A percentile compares a stretch with the other conserved stretches of the same genome.
Conservation (phyloP, 2,888 invertebrate genomes). For the Cynaeus angustus region DNA sequence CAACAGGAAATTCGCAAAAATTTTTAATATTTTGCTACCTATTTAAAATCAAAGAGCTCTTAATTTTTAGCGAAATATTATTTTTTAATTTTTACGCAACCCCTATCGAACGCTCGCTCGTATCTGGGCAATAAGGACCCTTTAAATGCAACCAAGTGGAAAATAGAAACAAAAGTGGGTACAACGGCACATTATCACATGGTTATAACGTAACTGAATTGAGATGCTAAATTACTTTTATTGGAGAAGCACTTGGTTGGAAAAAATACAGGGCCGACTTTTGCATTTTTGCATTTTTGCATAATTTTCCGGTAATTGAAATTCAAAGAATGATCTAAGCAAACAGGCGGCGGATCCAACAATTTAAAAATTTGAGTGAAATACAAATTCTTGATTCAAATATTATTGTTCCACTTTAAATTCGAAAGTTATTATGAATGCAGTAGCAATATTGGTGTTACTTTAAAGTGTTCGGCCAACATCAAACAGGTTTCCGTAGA, state of each 20-base stretch:
- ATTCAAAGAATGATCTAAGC: too few relatives aligned
- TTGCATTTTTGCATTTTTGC: too few relatives aligned
- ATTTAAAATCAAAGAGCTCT: constrained; percentile 57
- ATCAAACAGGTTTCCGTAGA: too few relatives aligned
- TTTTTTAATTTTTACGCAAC: constrained; percentile 61
- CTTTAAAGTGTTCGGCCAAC: too few relatives aligned
- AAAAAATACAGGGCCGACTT: too few relatives aligned
- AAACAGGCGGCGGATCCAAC: too few relatives aligned
- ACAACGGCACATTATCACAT: constrained; percentile 30
- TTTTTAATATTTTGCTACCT: constrained; percentile 54
- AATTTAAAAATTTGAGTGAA: too few relatives aligned
- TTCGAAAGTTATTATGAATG: too few relatives aligned
- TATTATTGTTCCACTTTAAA: too few relatives aligned
- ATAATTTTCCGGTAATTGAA: too few relatives aligned
- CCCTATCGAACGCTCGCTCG: constrained; percentile 54
- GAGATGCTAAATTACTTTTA: constrained; percentile 10
- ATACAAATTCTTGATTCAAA: too few relatives aligned
- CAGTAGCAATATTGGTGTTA: too few relatives aligned
- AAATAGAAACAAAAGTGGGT: constrained; percentile 65
- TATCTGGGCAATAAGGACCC: constrained; percentile 58
- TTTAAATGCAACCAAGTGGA: constrained; percentile 58
- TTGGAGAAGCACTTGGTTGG: not conserved
- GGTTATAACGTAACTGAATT: constrained; percentile 11
- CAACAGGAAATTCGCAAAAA: constrained; percentile 21
- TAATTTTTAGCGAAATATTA: constrained; percentile 59